Evolutionary conservation across 2,797 vertebrate genomes (phyloP), one percentile per base, ranked within the genome.

Genomic region (Cephalopachus bancanus): DNA sequence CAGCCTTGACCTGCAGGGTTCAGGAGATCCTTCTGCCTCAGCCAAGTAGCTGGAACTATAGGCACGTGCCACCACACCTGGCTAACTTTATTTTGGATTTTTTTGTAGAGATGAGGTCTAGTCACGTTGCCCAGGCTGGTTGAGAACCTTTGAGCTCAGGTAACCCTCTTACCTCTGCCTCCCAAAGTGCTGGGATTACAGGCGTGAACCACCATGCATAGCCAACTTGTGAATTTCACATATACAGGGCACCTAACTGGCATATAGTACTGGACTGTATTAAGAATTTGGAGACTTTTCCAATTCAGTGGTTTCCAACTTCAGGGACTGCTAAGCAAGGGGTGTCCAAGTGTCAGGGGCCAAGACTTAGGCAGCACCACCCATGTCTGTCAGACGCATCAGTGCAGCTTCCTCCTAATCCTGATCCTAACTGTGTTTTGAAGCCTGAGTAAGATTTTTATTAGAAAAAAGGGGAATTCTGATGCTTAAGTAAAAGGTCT

Each of bases 241-340:
- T 17, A 57, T 57, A 33, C 0, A 64, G 10, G 49, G 11, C 19
- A 75, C 51, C 55, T 81, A 89, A 90, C 1, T 44, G 28, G 71
- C 4, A 91, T 7, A 44, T 10, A 8, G 33, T 51, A 80, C 9
- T 44, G 44, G 3, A 44, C 44, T 64, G 0, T n/a, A 81, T 75
- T 62, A 75, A 0, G 30, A 71, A 44, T 79, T 60, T 78, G 30
- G 53, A 75, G 8, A 53, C 74, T 71, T 83, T 83, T 44, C 30
- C n/a, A 95, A 71, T 62, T 94, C 26, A 72, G 16, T 53, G 64
- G 64, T 83, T 90, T 87, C 55, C 30, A 60, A 62, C 57, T 55
- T 92, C 69, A 62, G 60, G 24, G 51, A 69, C 19, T 51, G 19
- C 28, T 33, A 92, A 71, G 5, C 33, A 93, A 88, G 59, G 22